These are phyloP conservation scores for Nysson spinosus DNA, from an alignment of 2,888 invertebrate species.

Conservation along the genomic window DNA sequence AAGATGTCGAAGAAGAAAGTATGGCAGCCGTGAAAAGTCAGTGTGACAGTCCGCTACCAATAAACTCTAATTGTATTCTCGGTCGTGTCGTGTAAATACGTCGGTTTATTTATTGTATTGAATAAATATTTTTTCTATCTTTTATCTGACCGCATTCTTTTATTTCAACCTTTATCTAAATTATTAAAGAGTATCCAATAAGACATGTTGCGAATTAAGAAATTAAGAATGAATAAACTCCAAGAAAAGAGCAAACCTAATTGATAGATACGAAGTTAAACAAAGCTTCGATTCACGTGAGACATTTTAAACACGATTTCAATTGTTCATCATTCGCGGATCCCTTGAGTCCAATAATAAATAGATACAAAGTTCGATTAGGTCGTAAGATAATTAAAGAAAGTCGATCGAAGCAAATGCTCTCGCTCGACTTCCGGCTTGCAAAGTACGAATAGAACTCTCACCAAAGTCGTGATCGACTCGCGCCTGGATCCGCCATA, in stretches of 20 bases:
- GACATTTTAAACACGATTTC: too few species aligned
- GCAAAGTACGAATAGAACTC: slow-evolving; percentile 52
- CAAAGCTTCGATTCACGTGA: too few species aligned
- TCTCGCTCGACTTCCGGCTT: slow-evolving; percentile 63
- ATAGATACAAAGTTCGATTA: background rate
- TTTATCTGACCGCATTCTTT: background rate
- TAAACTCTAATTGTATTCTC: slow-evolving; percentile 3
- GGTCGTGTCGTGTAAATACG: slow-evolving; percentile 54
- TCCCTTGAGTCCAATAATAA: background rate
- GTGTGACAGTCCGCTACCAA: slow-evolving; percentile 1
- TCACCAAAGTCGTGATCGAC: slow-evolving; percentile 53
- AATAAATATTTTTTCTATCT: slow-evolving; percentile 54
- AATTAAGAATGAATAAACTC: too few species aligned
- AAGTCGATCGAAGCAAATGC: slow-evolving; percentile 66
- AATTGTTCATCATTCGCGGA: background rate
- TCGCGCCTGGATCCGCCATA: slow-evolving; percentile 14
- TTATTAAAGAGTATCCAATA: too few species aligned
- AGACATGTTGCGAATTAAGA: too few species aligned
- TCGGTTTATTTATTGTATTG: slow-evolving; percentile 64
- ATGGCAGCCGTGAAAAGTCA: background rate
- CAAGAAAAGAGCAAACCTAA: too few species aligned
- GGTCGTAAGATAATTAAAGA: slow-evolving; percentile 39
- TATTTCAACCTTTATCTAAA: too few species aligned
- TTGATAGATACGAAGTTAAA: too few species aligned
- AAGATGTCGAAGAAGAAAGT: slow-evolving; percentile 38